phyloP scores from a whole-genome alignment of 1,140 invertebrate species.

The Diachasma alloeum region DNA sequence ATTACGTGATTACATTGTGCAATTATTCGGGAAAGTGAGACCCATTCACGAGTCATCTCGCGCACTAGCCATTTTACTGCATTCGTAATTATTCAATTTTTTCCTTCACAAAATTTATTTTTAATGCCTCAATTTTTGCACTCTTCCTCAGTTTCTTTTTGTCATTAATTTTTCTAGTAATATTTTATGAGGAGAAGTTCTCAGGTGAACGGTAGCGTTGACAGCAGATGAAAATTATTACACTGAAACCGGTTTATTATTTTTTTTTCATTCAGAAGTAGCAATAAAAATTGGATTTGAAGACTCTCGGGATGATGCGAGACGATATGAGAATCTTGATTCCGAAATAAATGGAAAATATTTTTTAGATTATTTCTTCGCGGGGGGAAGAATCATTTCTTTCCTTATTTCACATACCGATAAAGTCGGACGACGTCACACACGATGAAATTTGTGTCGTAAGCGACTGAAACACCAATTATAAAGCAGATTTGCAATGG shows the following conservation, averaged over 20 bases:
- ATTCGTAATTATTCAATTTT: constrained; percentile 13
- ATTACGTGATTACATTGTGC: constrained; percentile 28
- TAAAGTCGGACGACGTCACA: not conserved
- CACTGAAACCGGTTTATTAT: constrained; percentile 16
- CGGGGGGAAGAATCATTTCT: not conserved
- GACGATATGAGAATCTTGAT: constrained; percentile 10
- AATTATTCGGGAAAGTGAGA: constrained; percentile 31
- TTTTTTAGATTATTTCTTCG: not conserved
- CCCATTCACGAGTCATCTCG: constrained; percentile 26
- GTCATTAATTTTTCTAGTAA: not conserved
- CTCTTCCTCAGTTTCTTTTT: not conserved
- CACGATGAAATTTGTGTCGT: constrained; percentile 9
- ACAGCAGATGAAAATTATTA: constrained; percentile 24
- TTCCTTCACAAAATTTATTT: not conserved
- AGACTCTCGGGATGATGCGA: not conserved
- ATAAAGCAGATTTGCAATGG: constrained; percentile 9
- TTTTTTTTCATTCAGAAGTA: not conserved
- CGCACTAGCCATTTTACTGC: not conserved
- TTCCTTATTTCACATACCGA: not conserved
- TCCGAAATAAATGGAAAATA: not conserved
- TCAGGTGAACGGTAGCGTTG: constrained; percentile 28
- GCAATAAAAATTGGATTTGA: constrained; percentile 28
- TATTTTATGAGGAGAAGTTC: not conserved
- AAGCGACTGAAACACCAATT: constrained; percentile 1
- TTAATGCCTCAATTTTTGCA: not conserved